A percentile compares a stretch with the other conserved stretches of the same genome.
Evolutionary conservation across 2,888 invertebrate genomes (phyloP).

Genomic region (Oxytorus armatus): DNA sequence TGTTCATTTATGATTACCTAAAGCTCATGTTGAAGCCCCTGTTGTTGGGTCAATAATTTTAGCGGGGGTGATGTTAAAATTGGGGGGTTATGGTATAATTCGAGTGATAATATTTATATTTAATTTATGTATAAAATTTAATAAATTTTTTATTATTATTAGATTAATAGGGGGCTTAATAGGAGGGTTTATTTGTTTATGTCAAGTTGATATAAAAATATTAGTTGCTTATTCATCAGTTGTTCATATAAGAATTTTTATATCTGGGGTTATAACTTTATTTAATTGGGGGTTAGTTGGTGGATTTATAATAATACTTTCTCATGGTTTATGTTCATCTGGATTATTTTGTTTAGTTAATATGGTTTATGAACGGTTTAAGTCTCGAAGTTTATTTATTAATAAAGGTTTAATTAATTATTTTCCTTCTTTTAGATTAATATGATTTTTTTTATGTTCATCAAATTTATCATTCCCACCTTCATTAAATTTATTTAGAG

Average conservation of each 20-base stretch:
- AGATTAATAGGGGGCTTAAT: neutral
- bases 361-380: slow-evolving; percentile 87
- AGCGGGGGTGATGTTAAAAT: slow-evolving; percentile 89
- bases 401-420: slow-evolving; percentile 88
- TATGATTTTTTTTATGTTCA: slow-evolving; percentile 88
- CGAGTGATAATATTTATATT: slow-evolving; percentile 15
- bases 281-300: slow-evolving; percentile 86
- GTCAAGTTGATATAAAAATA: slow-evolving; percentile 89
- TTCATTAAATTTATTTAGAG: slow-evolving; percentile 88
- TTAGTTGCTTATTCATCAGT: slow-evolving; percentile 92
- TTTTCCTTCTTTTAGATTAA: slow-evolving; percentile 87
- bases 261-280: slow-evolving; percentile 86
- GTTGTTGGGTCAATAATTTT: slow-evolving; percentile 91
- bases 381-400: slow-evolving; percentile 87
- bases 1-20: slow-evolving; percentile 90
- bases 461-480: slow-evolving; percentile 89
- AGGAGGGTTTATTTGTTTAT: slow-evolving; percentile 87
- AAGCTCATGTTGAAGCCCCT: slow-evolving; percentile 91
- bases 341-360: slow-evolving; percentile 89
- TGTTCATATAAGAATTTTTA: slow-evolving; percentile 88
- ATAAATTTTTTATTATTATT: neutral
- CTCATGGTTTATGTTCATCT: slow-evolving; percentile 88
- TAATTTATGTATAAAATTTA: no score
- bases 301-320: slow-evolving; percentile 87
- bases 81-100: no score